Conservation (phyloP, 2,797 vertebrate species). For the Borostomias antarcticus region DNA sequence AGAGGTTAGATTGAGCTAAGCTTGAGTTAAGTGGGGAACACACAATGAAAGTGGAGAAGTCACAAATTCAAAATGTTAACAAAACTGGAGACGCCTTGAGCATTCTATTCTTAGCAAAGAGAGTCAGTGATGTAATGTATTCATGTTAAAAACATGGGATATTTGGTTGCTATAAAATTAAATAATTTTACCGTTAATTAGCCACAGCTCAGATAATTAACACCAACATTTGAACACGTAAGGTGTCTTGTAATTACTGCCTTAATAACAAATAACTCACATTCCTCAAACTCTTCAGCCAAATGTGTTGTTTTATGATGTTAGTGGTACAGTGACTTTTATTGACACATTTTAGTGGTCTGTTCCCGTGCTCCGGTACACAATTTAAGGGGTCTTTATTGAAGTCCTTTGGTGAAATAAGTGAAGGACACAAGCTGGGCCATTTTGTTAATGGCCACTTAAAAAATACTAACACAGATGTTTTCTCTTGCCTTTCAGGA, state of each 20-base stretch:
- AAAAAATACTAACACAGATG: not conserved
- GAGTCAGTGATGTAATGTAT: too few relatives aligned
- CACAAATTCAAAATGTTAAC: too few relatives aligned
- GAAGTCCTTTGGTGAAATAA: not conserved
- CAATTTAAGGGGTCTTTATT: not conserved
- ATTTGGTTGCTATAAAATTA: not conserved
- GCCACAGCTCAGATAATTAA: not conserved
- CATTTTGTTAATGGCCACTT: not conserved
- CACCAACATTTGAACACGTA: not conserved
- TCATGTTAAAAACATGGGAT: too few relatives aligned
- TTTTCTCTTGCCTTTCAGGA: not conserved
- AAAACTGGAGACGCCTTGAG: too few relatives aligned
- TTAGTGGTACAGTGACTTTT: not conserved
- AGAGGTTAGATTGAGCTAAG: not conserved
- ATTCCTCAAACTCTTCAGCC: not conserved
- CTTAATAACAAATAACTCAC: too few relatives aligned
- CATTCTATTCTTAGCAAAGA: too few relatives aligned
- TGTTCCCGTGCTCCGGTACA: too few relatives aligned
- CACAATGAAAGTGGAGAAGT: too few relatives aligned
- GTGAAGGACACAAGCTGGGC: not conserved
- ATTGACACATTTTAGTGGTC: not conserved
- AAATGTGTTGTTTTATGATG: not conserved
- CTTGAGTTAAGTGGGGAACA: too few relatives aligned
- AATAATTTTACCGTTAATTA: not conserved
- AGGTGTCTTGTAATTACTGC: too few relatives aligned